These are phyloP conservation scores for Oscheius sp. DNA, from an alignment of 1,140 invertebrate species.

Conservation along the genomic window DNA sequence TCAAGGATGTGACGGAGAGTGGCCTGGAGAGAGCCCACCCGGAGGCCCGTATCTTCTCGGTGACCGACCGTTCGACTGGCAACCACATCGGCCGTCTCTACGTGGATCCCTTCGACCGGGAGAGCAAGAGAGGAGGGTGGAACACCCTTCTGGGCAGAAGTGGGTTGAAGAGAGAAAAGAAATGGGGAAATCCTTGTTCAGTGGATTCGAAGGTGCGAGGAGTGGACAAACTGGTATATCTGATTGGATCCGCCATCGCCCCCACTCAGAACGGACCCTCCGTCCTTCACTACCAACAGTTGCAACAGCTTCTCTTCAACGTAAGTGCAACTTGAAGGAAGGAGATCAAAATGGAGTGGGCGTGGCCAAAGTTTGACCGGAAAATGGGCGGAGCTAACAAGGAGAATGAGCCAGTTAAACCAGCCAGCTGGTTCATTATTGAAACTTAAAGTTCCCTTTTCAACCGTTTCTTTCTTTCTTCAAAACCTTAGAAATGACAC, in stretches of 20 bases:
- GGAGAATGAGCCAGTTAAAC: no score
- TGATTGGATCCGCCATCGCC: slow-evolving; percentile 55
- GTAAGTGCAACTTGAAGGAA: slow-evolving; percentile 32
- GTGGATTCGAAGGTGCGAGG: slow-evolving; percentile 47
- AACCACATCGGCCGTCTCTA: slow-evolving; percentile 57
- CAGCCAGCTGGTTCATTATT: no score
- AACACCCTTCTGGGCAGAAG: slow-evolving; percentile 49
- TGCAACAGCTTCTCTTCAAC: slow-evolving; percentile 49
- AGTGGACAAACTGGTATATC: slow-evolving; percentile 57
- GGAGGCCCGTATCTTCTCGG: slow-evolving; percentile 51
- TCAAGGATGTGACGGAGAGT: slow-evolving; percentile 26
- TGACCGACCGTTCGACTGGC: slow-evolving; percentile 47
- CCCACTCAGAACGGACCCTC: slow-evolving; percentile 39
- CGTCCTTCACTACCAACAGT: slow-evolving; percentile 50
- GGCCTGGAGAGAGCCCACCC: slow-evolving; percentile 53
- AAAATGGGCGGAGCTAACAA: no score
- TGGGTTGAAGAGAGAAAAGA: slow-evolving; percentile 16
- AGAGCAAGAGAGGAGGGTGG: slow-evolving; percentile 50
- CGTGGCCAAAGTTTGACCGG: no score
- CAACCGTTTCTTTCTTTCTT: no score
- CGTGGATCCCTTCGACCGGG: slow-evolving; percentile 54
- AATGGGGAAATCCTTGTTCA: slow-evolving; percentile 33
- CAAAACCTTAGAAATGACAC: no score
- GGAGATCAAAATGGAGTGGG: no score
- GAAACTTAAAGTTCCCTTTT: no score